Base-by-base conservation (phyloP, 2,113 vertebrate species). In the Seriola aureovittata region DNA sequence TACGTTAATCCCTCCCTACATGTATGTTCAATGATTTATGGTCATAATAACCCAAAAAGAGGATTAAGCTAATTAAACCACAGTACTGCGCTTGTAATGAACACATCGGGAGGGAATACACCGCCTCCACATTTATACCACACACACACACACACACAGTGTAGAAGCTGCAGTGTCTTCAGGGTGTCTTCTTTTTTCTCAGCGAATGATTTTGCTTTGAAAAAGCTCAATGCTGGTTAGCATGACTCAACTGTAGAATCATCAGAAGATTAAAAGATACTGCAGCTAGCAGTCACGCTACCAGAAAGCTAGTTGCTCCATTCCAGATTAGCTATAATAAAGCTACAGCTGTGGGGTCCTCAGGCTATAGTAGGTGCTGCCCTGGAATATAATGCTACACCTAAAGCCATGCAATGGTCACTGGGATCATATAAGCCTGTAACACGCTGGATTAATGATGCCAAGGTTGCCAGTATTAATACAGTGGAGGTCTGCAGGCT, bases 51-150 rank as follows among this genome's bases (percentile, higher is more conserved):
- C 86, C 90, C 88, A 92, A 94, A 94, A 94, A 93, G 90, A 92
- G 91, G 93, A 94, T 94, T 94, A 94, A 82, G 89, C 89, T 92
- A 94, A 94, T 94, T 94, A 93, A 90, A 94, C 85, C 86, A 81
- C 90, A 93, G 86, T 62, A 63, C 87, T 82, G 79, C 2, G 77
- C 92, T 91, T 85, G 89, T 93, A 93, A 89, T 91, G 90, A 93
- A 89, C 89, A 91, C 87, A 89, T 84, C 75, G 84, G 81, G 77
- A 87, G 91, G 91, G 91, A 91, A 90, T 80, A 84, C 69, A 0
- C 81, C 88, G 36, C 90, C 88, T 78, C 48, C 86, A 77, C 89
- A 70, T 83, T 81, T 78, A 80, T 84, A 57, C 82, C 40, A 19
- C 54, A 55, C 50, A 52, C 46, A 16, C 14, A 16, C 78, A 71